These are phyloP conservation scores for Conomelus anceps DNA, from an alignment of 2,888 invertebrate genomes.

Conservation along the genomic window DNA sequence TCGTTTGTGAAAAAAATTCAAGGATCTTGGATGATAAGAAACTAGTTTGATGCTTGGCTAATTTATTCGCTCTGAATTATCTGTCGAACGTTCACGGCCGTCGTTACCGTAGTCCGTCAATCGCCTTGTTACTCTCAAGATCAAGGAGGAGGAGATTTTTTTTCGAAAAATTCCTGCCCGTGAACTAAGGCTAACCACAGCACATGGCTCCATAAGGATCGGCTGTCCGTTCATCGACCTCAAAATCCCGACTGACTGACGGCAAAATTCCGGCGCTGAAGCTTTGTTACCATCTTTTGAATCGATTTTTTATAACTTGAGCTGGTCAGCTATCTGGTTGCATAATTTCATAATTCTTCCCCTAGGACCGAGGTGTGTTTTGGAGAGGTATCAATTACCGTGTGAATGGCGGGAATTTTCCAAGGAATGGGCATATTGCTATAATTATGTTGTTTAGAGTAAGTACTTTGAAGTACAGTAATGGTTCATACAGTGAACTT, in stretches of 20 bases:
- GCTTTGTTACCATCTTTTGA: background rate
- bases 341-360: too few relatives aligned
- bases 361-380: too few relatives aligned
- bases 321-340: background rate
- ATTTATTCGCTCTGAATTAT: background rate
- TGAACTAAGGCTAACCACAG: background rate
- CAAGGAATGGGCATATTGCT: too few relatives aligned
- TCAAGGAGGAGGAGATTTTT: background rate
- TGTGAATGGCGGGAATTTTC: too few relatives aligned
- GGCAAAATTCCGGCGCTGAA: background rate
- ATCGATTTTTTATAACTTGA: background rate
- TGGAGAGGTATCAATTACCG: too few relatives aligned
- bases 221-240: background rate
- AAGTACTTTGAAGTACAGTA: too few relatives aligned
- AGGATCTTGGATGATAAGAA: background rate
- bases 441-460: too few relatives aligned
- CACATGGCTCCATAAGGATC: background rate
- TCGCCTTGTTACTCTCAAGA: background rate
- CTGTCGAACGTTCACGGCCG: background rate
- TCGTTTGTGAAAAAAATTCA: background rate
- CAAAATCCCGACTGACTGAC: background rate
- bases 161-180: background rate
- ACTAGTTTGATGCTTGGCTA: background rate
- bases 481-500: too few relatives aligned
- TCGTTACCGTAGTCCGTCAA: background rate